phyloP scores from a whole-genome alignment of 2,113 vertebrate species.

The Tyto alba region DNA sequence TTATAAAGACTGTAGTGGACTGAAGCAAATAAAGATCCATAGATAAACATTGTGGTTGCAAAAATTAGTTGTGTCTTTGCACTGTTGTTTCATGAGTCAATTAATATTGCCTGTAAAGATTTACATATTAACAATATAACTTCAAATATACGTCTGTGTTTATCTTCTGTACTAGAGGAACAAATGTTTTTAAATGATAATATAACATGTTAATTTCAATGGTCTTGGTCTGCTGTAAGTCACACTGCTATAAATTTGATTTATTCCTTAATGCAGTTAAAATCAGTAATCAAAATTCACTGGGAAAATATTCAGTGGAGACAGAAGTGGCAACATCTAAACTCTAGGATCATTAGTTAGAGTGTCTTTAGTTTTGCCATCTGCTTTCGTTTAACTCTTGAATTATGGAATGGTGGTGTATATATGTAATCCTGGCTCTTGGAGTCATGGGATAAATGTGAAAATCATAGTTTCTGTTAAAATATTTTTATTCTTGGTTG shows the following conservation, averaged over 20 bases:
- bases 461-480: neutral
- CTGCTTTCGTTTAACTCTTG: constrained; percentile 3
- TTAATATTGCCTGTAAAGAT: neutral
- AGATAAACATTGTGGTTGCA: neutral
- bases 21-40: neutral
- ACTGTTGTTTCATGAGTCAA: neutral
- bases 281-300: constrained; percentile 35
- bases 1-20: neutral
- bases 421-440: neutral
- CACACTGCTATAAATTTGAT: neutral
- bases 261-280: constrained; percentile 19
- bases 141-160: constrained; percentile 15
- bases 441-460: neutral
- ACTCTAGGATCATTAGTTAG: neutral
- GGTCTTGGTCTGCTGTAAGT: neutral
- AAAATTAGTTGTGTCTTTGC: neutral
- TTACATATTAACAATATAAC: neutral
- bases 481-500: neutral
- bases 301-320: constrained; percentile 14
- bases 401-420: neutral
- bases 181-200: neutral
- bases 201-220: neutral
- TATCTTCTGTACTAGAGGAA: neutral
- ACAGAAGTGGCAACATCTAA: neutral
- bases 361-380: constrained; percentile 1